Percentiles rank a stretch among this genome's conserved stretches.
These are phyloP conservation scores for Amblyraja radiata DNA, from an alignment of 2,797 vertebrate genomes.

Conservation along the genomic window DNA sequence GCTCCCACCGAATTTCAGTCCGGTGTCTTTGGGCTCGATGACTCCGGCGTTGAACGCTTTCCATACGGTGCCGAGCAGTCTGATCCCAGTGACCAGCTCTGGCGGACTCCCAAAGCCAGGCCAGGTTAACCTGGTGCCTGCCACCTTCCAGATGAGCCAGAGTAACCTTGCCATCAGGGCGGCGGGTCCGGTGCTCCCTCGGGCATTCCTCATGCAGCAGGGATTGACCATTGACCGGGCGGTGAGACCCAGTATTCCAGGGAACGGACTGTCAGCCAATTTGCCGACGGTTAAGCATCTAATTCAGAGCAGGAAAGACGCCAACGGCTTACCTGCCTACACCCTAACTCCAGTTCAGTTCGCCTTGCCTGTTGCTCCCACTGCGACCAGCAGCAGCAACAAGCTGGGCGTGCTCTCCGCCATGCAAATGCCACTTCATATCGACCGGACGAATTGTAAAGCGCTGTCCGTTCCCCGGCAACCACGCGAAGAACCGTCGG, in stretches of 20 bases:
- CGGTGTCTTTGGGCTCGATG: slow-evolving; percentile 40
- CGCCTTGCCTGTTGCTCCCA: slow-evolving; percentile 59
- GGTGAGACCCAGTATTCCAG: slow-evolving; percentile 41
- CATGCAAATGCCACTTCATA: slow-evolving; percentile 61
- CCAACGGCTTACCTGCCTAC: slow-evolving; percentile 89
- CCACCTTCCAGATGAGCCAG: slow-evolving; percentile 56
- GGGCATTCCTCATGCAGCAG: slow-evolving; percentile 61
- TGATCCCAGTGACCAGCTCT: slow-evolving; percentile 45
- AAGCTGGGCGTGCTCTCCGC: slow-evolving; percentile 45
- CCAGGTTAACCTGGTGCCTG: slow-evolving; percentile 58
- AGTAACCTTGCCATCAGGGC: slow-evolving; percentile 51
- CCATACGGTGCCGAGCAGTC: slow-evolving; percentile 40
- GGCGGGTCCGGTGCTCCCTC: slow-evolving; percentile 47
- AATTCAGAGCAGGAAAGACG: slow-evolving; percentile 84
- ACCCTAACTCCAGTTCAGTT: slow-evolving; percentile 82
- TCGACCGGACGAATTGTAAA: slow-evolving; percentile 57
- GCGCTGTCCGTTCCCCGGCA: slow-evolving; percentile 55
- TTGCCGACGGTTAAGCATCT: slow-evolving; percentile 72
- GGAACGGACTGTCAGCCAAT: slow-evolving; percentile 39
- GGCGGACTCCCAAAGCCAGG: slow-evolving; percentile 40
- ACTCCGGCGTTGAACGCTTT: slow-evolving; percentile 41
- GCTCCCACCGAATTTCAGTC: slow-evolving; percentile 53
- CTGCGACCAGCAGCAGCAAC: slow-evolving; percentile 47
- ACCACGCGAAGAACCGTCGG: slow-evolving; percentile 47
- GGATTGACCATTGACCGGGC: slow-evolving; percentile 50